These are phyloP conservation scores for Hyphantria cunea DNA, from an alignment of 1,140 invertebrate species.

Conservation along the genomic window DNA sequence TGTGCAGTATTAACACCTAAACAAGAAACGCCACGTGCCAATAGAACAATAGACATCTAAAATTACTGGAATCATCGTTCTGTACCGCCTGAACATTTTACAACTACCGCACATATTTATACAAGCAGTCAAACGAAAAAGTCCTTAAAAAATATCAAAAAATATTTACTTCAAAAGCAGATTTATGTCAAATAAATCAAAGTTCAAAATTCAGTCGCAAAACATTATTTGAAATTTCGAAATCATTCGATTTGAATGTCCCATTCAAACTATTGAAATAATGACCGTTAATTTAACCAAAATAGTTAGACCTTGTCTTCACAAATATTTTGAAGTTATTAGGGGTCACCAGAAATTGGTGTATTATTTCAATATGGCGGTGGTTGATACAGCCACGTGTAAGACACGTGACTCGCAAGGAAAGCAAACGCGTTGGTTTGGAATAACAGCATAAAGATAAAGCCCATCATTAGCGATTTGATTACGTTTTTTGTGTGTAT, in stretches of 20 bases:
- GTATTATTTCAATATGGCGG: constrained; percentile 53
- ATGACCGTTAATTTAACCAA: constrained; percentile 55
- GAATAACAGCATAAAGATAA: constrained; percentile 75
- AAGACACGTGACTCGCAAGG: constrained; percentile 58
- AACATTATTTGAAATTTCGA: background rate
- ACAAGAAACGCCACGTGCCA: constrained; percentile 32
- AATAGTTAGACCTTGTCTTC: constrained; percentile 27
- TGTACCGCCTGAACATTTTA: constrained; percentile 42
- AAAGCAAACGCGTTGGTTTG: constrained; percentile 68
- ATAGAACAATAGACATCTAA: constrained; percentile 60
- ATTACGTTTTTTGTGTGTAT: constrained; percentile 57
- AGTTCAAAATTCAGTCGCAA: background rate
- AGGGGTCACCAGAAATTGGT: constrained; percentile 42
- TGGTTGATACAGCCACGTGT: constrained; percentile 51
- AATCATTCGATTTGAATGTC: constrained; percentile 49
- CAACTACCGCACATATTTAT: constrained; percentile 49
- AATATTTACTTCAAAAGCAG: background rate
- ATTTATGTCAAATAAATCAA: background rate
- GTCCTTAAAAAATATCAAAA: constrained; percentile 36
- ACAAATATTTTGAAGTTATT: background rate
- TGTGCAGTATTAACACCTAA: constrained; percentile 36
- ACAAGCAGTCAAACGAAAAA: constrained; percentile 40
- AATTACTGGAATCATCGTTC: constrained; percentile 51
- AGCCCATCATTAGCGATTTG: constrained; percentile 72
- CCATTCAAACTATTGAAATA: constrained; percentile 71